Percentiles rank a stretch among this genome's conserved stretches.
These are phyloP conservation scores for Megamerina dolium DNA, from an alignment of 2,888 invertebrate genomes.

Conservation along the genomic window DNA sequence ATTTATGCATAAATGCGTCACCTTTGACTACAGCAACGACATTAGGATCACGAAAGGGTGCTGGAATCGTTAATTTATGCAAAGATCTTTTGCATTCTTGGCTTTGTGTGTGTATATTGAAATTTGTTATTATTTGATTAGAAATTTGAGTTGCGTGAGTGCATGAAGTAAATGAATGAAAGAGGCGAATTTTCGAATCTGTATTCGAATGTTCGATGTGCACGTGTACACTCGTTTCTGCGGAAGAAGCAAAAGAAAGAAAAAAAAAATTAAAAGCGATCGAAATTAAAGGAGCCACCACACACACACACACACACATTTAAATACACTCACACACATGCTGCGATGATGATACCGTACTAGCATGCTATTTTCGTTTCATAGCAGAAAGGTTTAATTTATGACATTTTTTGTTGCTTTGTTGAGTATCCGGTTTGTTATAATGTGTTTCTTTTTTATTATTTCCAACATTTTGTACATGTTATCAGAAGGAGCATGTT, in stretches of 20 bases:
- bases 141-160: too few relatives aligned
- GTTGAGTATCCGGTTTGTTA: slow-evolving; percentile 19
- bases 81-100: too few relatives aligned
- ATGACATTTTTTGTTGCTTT: slow-evolving; percentile 24
- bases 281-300: too few relatives aligned
- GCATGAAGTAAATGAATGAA: too few relatives aligned
- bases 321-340: neutral
- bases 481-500: neutral
- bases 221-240: neutral
- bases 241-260: neutral
- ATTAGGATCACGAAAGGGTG: too few relatives aligned
- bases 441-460: neutral
- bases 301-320: too few relatives aligned
- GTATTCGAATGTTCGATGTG: too few relatives aligned
- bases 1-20: slow-evolving; percentile 47
- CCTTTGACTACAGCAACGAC: slow-evolving; percentile 32
- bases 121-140: neutral
- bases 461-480: neutral
- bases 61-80: too few relatives aligned
- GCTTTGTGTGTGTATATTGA: neutral
- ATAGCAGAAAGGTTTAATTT: neutral
- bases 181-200: too few relatives aligned
- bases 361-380: neutral
- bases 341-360: neutral
- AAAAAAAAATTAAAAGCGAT: too few relatives aligned